A percentile compares a stretch with the other conserved stretches of the same genome.
Evolutionary conservation across 2,797 vertebrate species (phyloP).

Genomic region (Monodelphis domestica): DNA sequence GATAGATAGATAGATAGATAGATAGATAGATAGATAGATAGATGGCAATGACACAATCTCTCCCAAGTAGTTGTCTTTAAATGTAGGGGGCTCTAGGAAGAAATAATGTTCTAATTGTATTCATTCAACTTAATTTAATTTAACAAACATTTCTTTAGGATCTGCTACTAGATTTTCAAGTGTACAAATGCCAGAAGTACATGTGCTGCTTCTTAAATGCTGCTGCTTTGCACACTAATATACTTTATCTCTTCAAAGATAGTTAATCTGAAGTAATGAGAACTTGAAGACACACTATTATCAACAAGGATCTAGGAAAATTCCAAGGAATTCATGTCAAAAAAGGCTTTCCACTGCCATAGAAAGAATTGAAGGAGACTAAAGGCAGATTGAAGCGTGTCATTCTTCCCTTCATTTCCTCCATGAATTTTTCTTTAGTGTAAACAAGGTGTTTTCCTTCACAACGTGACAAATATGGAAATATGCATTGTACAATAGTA

Average conservation of each 20-base stretch:
- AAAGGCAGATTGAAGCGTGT: too few relatives aligned
- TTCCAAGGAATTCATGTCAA: too few relatives aligned
- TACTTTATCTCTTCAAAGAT: slow-evolving; percentile 40
- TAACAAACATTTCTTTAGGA: not conserved
- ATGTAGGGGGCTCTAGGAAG: not conserved
- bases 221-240: slow-evolving; percentile 13
- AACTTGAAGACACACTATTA: slow-evolving; percentile 56
- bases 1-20: too few relatives aligned
- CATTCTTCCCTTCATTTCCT: too few relatives aligned
- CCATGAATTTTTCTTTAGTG: too few relatives aligned
- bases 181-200: not conserved
- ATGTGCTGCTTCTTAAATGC: not conserved
- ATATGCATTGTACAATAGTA: too few relatives aligned
- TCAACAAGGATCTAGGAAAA: too few relatives aligned
- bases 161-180: not conserved
- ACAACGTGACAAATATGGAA: too few relatives aligned
- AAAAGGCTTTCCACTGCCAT: too few relatives aligned
- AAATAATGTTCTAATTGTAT: not conserved
- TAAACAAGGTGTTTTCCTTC: too few relatives aligned
- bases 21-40: too few relatives aligned
- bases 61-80: not conserved
- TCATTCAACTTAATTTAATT: not conserved
- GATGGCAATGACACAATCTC: not conserved
- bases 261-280: slow-evolving; percentile 64
- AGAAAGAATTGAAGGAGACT: too few relatives aligned